Percentiles rank a stretch among this genome's conserved stretches.
phyloP scores from a whole-genome alignment of 2,888 invertebrate species.

The Epistrophe grossulariae region DNA sequence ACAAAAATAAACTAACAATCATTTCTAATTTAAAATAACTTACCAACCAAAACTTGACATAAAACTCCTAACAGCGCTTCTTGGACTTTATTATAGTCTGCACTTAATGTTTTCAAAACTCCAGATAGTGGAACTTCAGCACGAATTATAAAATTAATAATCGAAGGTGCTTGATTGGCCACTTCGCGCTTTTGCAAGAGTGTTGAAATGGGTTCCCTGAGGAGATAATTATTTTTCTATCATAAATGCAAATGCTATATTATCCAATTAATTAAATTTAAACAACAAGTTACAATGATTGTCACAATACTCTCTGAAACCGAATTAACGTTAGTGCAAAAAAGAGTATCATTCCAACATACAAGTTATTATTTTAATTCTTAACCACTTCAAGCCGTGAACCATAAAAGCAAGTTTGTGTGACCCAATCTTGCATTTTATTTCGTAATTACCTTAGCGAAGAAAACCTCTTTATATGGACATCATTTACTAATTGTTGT shows the following conservation, averaged over 20 bases:
- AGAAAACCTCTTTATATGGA: constrained; percentile 89
- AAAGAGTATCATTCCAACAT: too few relatives aligned
- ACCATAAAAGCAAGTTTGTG: too few relatives aligned
- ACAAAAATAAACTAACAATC: background rate
- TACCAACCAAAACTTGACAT: constrained; percentile 93
- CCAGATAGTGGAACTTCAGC: constrained; percentile 95
- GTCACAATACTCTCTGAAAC: too few relatives aligned
- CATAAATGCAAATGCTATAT: too few relatives aligned
- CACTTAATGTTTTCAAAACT: constrained; percentile 94
- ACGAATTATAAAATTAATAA: constrained; percentile 91
- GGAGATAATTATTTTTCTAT: background rate
- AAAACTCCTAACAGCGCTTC: constrained; percentile 93
- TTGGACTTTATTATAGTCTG: constrained; percentile 94
- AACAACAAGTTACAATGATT: too few relatives aligned
- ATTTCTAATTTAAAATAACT: constrained; percentile 10
- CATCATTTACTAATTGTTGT: constrained; percentile 91
- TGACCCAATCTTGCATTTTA: background rate
- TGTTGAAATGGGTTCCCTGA: constrained; percentile 86
- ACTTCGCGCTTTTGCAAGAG: constrained; percentile 89
- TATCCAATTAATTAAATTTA: too few relatives aligned
- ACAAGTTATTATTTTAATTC: too few relatives aligned
- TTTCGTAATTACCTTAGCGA: constrained; percentile 81
- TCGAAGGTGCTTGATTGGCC: constrained; percentile 88
- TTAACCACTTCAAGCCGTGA: too few relatives aligned
- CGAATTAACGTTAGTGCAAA: too few relatives aligned